Base-by-base conservation (phyloP, 2,888 invertebrate species). In the Vanessa cardui region DNA sequence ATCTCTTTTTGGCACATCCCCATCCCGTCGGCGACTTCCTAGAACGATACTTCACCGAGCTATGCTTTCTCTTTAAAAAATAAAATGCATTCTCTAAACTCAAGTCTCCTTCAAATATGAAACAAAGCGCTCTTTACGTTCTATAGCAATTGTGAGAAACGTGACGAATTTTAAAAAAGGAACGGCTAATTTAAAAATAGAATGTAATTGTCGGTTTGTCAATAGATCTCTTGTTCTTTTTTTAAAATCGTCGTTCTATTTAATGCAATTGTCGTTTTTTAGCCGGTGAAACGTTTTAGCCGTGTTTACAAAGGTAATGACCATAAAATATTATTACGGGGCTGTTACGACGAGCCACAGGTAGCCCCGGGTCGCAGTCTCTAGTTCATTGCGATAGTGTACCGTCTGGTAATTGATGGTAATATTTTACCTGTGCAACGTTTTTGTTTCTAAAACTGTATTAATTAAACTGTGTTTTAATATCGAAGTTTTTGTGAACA, bases 1-100 rank as follows among this genome's bases (percentile, higher is more conserved):
- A 93, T 93, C 92, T 93, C 93, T 93, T 93, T 93, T 93, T 93
- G 93, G 93, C 93, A 93, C 92, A 92, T 93, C 90, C 93, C 90
- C 89, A 88, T 89, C 87, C 88, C 88, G 88, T 86, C 86, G 86
- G 81, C 84, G 85, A 88, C 88, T 92, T 92, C 90, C 89, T 88
- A 86, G 87, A 90, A 90, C 82, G 87, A 88, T 86, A 87, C 89
- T 82, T 79, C 79, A 77, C 77, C 82, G 78, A 79, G 82, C 80
- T 83, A 82, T 82, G 85, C 85, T 90, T 89, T 87, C 84, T 85
- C 78, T 80, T 81, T 77, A 80, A 80, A 81, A 79, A 81, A 78
- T 76, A 69, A 72, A 74, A 70, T 47, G 58, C 63, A 62, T 64
- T 58, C 66, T 70, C 77, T 72, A 77, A 77, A 71, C 75, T 68